These are phyloP conservation scores for Etheostoma spectabile DNA, from an alignment of 2,113 vertebrate species.

Conservation along the genomic window DNA sequence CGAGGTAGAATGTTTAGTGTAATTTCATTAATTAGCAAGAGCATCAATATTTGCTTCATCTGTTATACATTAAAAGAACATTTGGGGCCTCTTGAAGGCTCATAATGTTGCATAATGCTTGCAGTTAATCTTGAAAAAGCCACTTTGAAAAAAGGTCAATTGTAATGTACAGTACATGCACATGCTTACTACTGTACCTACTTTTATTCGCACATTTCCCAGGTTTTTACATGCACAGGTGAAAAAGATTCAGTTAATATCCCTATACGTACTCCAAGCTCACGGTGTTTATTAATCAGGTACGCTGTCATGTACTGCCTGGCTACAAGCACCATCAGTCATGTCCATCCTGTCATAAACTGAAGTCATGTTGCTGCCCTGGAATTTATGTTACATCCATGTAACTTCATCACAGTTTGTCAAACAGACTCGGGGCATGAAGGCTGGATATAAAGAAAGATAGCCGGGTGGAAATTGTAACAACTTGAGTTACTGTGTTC, in stretches of 20 bases:
- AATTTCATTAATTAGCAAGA: conserved; percentile 47
- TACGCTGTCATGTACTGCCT: conserved; percentile 1
- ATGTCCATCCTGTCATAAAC: conserved; percentile 53
- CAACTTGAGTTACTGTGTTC: conserved; percentile 4
- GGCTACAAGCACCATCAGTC: conserved; percentile 41
- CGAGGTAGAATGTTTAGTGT: conserved; percentile 32
- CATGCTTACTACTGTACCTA: neutral
- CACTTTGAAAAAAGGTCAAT: conserved; percentile 11
- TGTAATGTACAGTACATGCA: neutral
- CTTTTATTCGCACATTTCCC: neutral
- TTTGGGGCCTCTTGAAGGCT: neutral
- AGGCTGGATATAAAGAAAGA: conserved; percentile 29
- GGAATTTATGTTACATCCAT: conserved; percentile 56
- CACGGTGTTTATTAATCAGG: conserved; percentile 41
- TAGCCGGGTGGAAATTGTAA: conserved; percentile 29
- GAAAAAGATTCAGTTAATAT: neutral
- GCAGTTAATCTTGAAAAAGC: conserved; percentile 12
- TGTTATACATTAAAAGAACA: conserved; percentile 21
- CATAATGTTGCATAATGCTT: conserved; percentile 22
- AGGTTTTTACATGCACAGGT: conserved; percentile 15
- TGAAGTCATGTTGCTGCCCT: conserved; percentile 26
- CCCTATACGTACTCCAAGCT: conserved; percentile 14
- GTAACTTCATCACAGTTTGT: conserved; percentile 59
- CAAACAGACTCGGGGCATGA: conserved; percentile 9
- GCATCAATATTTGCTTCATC: conserved; percentile 44